These are phyloP conservation scores for Hippotragus niger DNA, from an alignment of 2,113 vertebrate species.

Conservation along the genomic window DNA sequence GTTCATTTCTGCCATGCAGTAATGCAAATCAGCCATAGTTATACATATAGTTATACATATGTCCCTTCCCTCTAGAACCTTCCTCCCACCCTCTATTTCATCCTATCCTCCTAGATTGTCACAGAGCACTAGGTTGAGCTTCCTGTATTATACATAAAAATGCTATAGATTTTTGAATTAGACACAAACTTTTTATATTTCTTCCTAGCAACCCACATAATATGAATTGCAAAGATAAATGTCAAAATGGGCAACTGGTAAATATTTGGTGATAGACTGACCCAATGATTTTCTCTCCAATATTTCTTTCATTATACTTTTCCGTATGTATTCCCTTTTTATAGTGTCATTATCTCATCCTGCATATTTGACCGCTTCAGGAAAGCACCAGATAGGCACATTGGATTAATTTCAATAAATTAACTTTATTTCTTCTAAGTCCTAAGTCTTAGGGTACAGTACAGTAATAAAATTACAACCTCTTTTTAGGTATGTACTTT, in stretches of 20 bases:
- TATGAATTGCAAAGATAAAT: neutral
- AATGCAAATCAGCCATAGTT: neutral
- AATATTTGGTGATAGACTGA: neutral
- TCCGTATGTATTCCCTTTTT: neutral
- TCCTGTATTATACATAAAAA: neutral
- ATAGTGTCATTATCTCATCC: neutral
- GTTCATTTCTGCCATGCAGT: neutral
- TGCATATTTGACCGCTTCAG: neutral
- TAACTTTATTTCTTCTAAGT: neutral
- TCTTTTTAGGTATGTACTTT: neutral
- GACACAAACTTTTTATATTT: neutral
- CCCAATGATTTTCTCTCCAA: neutral
- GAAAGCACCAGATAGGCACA: neutral
- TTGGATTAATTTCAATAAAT: neutral
- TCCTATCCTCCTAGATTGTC: neutral
- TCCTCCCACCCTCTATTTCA: neutral
- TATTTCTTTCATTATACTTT: neutral
- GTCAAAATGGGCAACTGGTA: neutral
- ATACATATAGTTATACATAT: neutral
- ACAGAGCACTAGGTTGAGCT: neutral
- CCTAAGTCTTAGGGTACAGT: neutral
- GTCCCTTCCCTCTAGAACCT: neutral
- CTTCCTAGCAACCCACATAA: neutral
- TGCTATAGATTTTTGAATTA: neutral
- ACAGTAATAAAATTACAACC: neutral